Evolutionary conservation across 2,888 invertebrate genomes (phyloP), one percentile per base, ranked within the genome.

Genomic region (Phengaris alcon): DNA sequence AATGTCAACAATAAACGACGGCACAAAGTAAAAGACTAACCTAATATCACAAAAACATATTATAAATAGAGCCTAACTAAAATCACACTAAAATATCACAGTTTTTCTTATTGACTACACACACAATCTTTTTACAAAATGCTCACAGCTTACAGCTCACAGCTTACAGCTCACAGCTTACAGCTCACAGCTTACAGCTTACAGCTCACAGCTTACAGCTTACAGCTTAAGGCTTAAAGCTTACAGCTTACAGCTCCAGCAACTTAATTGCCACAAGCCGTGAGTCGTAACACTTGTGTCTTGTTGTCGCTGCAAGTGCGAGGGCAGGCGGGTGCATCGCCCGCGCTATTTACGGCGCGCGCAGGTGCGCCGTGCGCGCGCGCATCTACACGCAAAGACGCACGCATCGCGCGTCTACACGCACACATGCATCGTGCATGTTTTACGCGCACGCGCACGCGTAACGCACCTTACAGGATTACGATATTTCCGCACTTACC

Each of bases 301-400:
- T 22, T 9, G 64, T 35, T 22, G 64, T 44, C 64, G 64, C 64
- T 64, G 64, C 64, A 64, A 44, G 64, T 64, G 35, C 64, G 35
- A 64, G 64, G 64, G 52, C 72, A 72, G 12, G 72, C 52, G 72
- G 35, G 72, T 72, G 72, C 72, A 72, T 72, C 72, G 72, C 35
- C 72, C 72, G 70, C 70, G 22, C 72, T 72, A 72, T 72, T 72
- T 72, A 54, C 13, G 54, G 72, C 15, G 52, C 54, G 54, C 10
- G 72, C 54, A 72, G 72, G 72, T 72, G 70, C 70, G 51, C 10
- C 70, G 51, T 15, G 15, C 70, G 70, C 35, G 7, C 52, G 54
- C 72, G 15, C 72, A 22, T 72, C 52, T 59, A 64, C 64, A 64
- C 64, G 64, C 64, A 44, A 7, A 52, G 10, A 52, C 46, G 9